Evolutionary conservation across 2,797 vertebrate species (phyloP).

Genomic region (Siniperca scherzeri): DNA sequence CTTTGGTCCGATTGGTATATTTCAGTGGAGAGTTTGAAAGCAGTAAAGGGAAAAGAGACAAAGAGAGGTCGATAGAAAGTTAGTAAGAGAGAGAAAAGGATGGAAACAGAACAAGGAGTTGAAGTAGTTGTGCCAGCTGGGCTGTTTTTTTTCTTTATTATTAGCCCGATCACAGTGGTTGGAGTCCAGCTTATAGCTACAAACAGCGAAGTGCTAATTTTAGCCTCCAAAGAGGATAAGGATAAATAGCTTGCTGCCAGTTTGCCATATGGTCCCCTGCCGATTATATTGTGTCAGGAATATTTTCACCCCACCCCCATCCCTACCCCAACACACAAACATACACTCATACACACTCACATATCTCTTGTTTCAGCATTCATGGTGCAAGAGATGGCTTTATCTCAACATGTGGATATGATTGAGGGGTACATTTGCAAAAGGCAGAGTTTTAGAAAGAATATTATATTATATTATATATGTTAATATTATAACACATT

Average conservation of each 20-base stretch:
- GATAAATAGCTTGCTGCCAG: constrained; percentile 96
- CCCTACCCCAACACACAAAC: constrained; percentile 37
- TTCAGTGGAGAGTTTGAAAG: neutral
- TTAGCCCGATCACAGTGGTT: constrained; percentile 87
- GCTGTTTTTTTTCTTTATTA: constrained; percentile 76
- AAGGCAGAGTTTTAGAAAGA: neutral
- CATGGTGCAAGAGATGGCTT: constrained; percentile 74
- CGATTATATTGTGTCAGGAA: constrained; percentile 93
- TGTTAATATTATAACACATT: neutral
- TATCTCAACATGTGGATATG: constrained; percentile 67
- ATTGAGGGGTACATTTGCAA: constrained; percentile 39
- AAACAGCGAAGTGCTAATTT: constrained; percentile 96
- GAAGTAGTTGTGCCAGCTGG: constrained; percentile 47
- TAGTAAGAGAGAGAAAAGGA: neutral
- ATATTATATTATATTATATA: neutral
- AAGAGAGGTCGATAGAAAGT: neutral
- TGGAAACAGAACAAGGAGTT: constrained; percentile 27
- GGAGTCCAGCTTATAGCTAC: constrained; percentile 88
- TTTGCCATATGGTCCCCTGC: constrained; percentile 94
- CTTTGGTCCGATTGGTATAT: neutral
- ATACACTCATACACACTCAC: constrained; percentile 40
- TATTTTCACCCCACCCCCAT: constrained; percentile 82
- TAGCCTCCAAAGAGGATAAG: constrained; percentile 98
- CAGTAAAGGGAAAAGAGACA: neutral
- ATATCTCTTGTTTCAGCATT: constrained; percentile 83